phyloP scores from a whole-genome alignment of 1,140 invertebrate genomes.

The Propsilocerus akamusi region DNA sequence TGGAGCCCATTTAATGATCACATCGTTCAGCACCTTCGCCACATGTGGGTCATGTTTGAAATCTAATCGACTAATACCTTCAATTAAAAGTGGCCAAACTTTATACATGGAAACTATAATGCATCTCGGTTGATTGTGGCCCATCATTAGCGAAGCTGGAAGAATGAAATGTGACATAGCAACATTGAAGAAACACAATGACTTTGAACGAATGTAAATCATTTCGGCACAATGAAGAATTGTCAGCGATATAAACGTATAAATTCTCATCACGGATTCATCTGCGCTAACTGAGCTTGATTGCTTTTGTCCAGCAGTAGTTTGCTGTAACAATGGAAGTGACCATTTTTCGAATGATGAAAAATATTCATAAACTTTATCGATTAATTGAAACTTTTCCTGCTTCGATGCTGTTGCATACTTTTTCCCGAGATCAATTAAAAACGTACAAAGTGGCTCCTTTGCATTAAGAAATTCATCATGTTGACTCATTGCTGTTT shows the following conservation, averaged over 20 bases:
- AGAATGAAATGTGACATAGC: constrained; percentile 18
- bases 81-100: constrained; percentile 20
- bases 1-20: constrained; percentile 20
- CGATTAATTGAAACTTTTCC: constrained; percentile 10
- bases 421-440: constrained; percentile 16
- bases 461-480: constrained; percentile 12
- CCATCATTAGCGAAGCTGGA: constrained; percentile 17
- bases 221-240: constrained; percentile 19
- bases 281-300: not conserved
- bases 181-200: constrained; percentile 20
- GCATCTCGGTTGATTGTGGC: constrained; percentile 12
- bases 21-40: constrained; percentile 15
- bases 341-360: constrained; percentile 18
- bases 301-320: not conserved
- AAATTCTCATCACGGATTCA: constrained; percentile 10
- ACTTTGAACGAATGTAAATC: constrained; percentile 18
- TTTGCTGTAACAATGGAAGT: constrained; percentile 7
- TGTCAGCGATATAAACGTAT: constrained; percentile 20
- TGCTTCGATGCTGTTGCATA: constrained; percentile 5
- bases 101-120: constrained; percentile 17
- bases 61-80: constrained; percentile 17
- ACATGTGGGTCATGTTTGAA: constrained; percentile 19
- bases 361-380: constrained; percentile 17
- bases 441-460: constrained; percentile 18
- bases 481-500: constrained; percentile 11